Base-by-base conservation (phyloP, 1,140 invertebrate genomes). In the Trachelipus rathkii region DNA sequence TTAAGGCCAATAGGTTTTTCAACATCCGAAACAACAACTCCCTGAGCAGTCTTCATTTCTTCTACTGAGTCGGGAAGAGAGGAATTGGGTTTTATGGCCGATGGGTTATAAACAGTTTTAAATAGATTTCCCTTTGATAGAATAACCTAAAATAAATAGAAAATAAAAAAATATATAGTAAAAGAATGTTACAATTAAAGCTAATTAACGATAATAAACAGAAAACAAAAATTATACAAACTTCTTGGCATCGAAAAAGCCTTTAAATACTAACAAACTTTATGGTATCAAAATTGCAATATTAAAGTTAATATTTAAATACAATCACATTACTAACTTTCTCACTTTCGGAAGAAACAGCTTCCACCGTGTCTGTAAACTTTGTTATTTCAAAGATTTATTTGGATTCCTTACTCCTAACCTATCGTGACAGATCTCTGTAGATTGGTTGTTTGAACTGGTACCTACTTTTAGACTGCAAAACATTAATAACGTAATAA, bases 91-190 rank as follows among this genome's bases (percentile, higher is more conserved):
- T 84, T 85, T 9, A 85, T 71, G 9, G 84, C 82, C 23, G 84
- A 79, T 44, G 86, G 84, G 77, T 87, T 87, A 81, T 86, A 87
- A 19, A 87, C 85, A n/a, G 87, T 87, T 81, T 87, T 86, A 45
- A 86, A 85, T 53, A 87, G 82, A 74, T 84, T 86, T 67, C 85
- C 82, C 44, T 82, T 82, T 66, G 83, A 82, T 43, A 83, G 50
- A 24, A 83, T 76, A 43, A 83, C 82, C 78, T 79, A 46, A 44
- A 24, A n/a, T n/a, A n/a, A 70, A 21, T 44, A 45, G n/a, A 74
- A 70, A 44, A 44, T 33, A 33, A 33, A 33, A 33, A 33, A 33
- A 33, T 3, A 33, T 33, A 33, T 33, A 33, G 33, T 33, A 6
- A 33, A 33, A 33, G 33, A 33, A 33, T 6, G 6, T 3, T 33